Base-by-base conservation (phyloP, 1,140 invertebrate genomes). In the Antheraea mylitta region DNA sequence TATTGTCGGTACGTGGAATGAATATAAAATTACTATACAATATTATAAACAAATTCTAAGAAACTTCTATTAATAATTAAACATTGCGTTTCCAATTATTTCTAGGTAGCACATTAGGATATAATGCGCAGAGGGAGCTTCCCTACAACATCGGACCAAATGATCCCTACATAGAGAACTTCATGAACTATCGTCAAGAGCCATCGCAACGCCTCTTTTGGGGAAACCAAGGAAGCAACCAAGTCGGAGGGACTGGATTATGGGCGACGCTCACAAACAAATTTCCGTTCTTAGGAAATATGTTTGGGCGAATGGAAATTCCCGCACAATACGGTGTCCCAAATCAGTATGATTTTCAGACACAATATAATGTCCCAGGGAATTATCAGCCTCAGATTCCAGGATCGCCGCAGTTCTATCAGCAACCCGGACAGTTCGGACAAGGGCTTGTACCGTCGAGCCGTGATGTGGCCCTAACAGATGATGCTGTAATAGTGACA, bases 231-330 rank as follows among this genome's bases (percentile, higher is more conserved):
- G 90, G 90, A 22, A 85, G 78, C 64, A 90, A 90, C 67, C 88
- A 90, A 82, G 90, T 92, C 8, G 90, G 90, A 7, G 90, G 90
- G 36, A 85, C 83, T 13, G 86, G 86, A 18, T 72, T 79, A 64
- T 92, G 90, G 90, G 77, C 83, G 0, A 81, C 76, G 11, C 65
- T 92, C 58, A 92, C 88, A 2, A 90, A 90, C 66, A 92, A 92
- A 70, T 92, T 90, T 64, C 90, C 90, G 0, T 84, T 90, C 62
- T 75, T 92, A 30, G 74, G 75, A 18, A 85, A 78, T 62, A 90
- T 89, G 83, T 92, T 92, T 61, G 88, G 90, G 3, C 79, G 83
- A 30, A 85, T 92, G 81, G 80, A 89, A 69, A 36, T 89, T 18
- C 77, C 84, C 3, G 42, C 81, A 7, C 75, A 85, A 64, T 88